Evolutionary conservation across 2,888 invertebrate species (phyloP).

Genomic region (Troilus luridus): DNA sequence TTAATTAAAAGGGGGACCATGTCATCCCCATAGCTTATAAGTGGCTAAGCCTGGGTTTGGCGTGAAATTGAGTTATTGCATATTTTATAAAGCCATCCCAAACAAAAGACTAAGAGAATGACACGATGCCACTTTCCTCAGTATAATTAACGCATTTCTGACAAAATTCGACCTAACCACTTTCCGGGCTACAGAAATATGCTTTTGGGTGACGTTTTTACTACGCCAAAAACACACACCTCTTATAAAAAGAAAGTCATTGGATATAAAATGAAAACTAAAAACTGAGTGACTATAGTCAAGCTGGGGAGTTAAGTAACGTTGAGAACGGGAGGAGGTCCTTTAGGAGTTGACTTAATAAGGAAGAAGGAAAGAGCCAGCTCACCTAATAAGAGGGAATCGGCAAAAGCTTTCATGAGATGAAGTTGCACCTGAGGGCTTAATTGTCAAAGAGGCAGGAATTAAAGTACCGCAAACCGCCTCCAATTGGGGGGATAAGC

Average conservation of each 20-base stretch:
- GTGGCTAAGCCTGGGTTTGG: too few species aligned
- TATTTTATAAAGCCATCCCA: too few species aligned
- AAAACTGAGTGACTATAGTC: neutral
- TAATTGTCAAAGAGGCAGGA: constrained; percentile 1
- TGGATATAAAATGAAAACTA: neutral
- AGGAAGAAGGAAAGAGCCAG: neutral
- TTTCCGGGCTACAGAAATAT: too few species aligned
- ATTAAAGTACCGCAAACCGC: neutral
- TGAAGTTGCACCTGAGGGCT: constrained; percentile 22
- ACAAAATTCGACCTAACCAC: too few species aligned
- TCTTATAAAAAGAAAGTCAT: neutral
- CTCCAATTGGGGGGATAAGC: neutral
- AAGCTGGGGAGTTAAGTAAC: neutral
- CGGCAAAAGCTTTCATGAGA: constrained; percentile 27
- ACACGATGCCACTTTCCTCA: too few species aligned
- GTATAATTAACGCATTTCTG: too few species aligned
- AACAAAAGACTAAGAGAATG: too few species aligned
- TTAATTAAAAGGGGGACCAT: too few species aligned
- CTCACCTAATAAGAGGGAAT: constrained; percentile 39
- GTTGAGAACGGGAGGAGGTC: neutral
- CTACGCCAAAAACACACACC: neutral
- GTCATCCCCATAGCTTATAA: too few species aligned
- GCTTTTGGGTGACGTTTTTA: neutral
- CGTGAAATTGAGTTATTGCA: too few species aligned
- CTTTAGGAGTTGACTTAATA: neutral